Conservation (phyloP, 1,140 invertebrate species). For the Megalopta genalis region DNA sequence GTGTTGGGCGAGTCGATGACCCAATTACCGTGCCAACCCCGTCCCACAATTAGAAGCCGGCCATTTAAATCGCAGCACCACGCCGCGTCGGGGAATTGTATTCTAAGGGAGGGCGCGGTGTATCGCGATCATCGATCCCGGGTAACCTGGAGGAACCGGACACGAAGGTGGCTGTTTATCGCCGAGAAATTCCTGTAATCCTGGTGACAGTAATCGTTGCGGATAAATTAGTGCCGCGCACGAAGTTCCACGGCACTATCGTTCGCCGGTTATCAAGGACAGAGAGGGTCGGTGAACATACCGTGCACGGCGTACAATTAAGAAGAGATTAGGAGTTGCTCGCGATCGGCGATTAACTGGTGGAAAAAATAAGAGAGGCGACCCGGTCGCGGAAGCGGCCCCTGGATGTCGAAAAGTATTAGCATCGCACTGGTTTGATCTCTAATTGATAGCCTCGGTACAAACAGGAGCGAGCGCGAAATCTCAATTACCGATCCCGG, state of each 20-base stretch:
- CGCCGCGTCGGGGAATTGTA: not conserved
- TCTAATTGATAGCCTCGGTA: conserved; percentile 10
- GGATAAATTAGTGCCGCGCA: conserved; percentile 34
- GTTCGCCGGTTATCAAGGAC: conserved; percentile 33
- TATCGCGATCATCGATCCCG: not conserved
- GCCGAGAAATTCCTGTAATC: conserved; percentile 43
- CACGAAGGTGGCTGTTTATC: conserved; percentile 21
- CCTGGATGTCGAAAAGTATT: not conserved
- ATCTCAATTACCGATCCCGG: conserved; percentile 39
- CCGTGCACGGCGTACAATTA: conserved; percentile 31
- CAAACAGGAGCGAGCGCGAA: conserved; percentile 27
- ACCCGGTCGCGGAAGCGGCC: no score
- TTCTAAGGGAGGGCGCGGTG: not conserved
- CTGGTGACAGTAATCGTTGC: conserved; percentile 34
- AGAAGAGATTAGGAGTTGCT: conserved; percentile 44
- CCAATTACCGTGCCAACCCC: not conserved
- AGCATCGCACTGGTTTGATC: not conserved
- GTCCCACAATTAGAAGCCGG: not conserved
- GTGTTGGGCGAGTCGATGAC: not conserved
- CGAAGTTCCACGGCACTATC: conserved; percentile 33
- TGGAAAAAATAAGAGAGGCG: conserved; percentile 4
- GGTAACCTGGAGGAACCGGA: not conserved
- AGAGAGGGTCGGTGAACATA: not conserved
- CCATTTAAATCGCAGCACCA: not conserved
- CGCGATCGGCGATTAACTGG: conserved; percentile 23